Conservation (phyloP, 2,113 vertebrate species). For the Rhinopithecus roxellana region DNA sequence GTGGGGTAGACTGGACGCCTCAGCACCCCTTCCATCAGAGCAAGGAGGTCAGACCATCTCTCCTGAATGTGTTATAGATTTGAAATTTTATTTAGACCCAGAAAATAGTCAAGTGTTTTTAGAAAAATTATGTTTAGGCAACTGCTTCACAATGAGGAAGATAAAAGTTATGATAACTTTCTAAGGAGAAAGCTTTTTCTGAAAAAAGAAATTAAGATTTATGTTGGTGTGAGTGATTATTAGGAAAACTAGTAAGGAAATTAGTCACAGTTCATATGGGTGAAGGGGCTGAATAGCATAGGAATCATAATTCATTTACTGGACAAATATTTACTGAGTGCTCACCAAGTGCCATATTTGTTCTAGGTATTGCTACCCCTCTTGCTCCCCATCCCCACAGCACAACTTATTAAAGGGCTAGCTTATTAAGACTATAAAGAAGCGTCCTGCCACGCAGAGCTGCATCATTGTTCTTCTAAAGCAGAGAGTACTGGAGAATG, state of each 20-base stretch:
- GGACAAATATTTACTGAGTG: not conserved
- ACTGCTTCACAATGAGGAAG: not conserved
- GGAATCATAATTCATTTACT: not conserved
- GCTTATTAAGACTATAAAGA: not conserved
- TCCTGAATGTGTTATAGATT: not conserved
- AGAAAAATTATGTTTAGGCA: not conserved
- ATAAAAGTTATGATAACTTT: not conserved
- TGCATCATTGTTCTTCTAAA: not conserved
- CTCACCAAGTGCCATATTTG: not conserved
- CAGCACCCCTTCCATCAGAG: not conserved
- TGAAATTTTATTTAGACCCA: not conserved
- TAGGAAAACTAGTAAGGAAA: conserved; percentile 16
- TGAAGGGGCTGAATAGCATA: not conserved
- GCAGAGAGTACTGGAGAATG: not conserved
- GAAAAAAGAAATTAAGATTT: not conserved
- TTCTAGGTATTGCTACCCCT: not conserved
- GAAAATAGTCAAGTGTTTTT: not conserved
- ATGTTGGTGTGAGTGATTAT: not conserved
- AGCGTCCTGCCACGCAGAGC: not conserved
- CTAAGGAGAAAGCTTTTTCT: not conserved
- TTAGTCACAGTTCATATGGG: not conserved
- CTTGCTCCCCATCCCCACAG: no score
- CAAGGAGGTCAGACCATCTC: not conserved
- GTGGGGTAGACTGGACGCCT: not conserved
- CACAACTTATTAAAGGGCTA: not conserved